Evolutionary conservation across 2,113 vertebrate genomes (phyloP), one percentile per base, ranked within the genome.

Genomic region (Pygoscelis adeliae): DNA sequence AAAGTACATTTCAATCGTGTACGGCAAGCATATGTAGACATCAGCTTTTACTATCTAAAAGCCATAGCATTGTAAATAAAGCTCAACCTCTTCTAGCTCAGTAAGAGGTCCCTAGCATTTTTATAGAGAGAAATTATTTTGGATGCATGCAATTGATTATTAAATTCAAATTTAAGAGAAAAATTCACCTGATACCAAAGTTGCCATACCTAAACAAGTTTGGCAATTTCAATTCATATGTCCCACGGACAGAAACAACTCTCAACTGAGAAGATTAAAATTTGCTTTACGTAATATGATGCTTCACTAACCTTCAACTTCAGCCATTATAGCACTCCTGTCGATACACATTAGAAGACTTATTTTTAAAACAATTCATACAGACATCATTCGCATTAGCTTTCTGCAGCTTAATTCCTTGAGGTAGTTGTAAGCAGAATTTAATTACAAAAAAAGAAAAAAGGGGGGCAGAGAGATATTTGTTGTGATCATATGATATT

Each of bases 1-100:
- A 70, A 12, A 44, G 8, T 70, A n/a, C 4, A 46, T 15, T 20
- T 74, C 36, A n/a, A 3, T 7, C 0, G 0, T 9, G 11, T 15
- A 47, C 46, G 50, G 63, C 29, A 84, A 84, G 10, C 15, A 73
- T 72, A 49, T 0, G 3, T 4, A 77, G 17, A 34, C 2, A 25
- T 25, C 4, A 87, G 56, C 6, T 91, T 69, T 49, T 40, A 22
- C 7, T 15, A 62, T 11, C 6, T 67, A 67, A 79, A 71, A 53
- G 2, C 0, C 23, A 30, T 0, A 36, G 27, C 22, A 66, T n/a
- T 74, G 20, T 20, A 89, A 81, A 63, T 10, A 56, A 40, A 79
- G 14, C 15, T 61, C 25, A 50, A 62, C 2, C 4, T 76, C 38
- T 74, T 13, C n/a, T 61, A 79, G 49, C 32, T 46, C 6, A 25